phyloP scores from a whole-genome alignment of 2,888 invertebrate species.

The Ormyrus nitidulus region DNA sequence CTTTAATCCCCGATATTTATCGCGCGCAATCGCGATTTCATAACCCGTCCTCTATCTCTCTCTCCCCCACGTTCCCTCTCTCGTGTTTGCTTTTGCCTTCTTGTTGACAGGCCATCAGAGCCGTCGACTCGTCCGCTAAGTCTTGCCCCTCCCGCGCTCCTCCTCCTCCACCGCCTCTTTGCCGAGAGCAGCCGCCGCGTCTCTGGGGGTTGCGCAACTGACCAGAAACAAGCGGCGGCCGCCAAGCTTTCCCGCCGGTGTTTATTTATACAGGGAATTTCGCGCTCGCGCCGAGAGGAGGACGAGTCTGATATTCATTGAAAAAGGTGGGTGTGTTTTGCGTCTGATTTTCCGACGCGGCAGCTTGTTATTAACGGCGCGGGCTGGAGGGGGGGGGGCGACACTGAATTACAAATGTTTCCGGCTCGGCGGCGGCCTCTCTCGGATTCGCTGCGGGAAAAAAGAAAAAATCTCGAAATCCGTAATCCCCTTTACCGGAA shows the following conservation, averaged over 20 bases:
- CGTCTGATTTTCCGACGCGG: too few relatives aligned
- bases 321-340: background rate
- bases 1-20: too few relatives aligned
- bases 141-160: background rate
- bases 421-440: background rate
- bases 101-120: conserved; percentile 23
- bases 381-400: too few relatives aligned
- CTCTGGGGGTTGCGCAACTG: conserved; percentile 3
- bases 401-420: background rate
- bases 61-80: conserved; percentile 33
- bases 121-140: background rate
- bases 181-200: conserved; percentile 1
- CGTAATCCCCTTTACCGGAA: background rate
- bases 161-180: conserved; percentile 1
- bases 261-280: conserved; percentile 10
- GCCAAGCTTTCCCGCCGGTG: too few relatives aligned
- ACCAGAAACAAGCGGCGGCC: background rate
- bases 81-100: conserved; percentile 10
- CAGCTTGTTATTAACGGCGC: too few relatives aligned
- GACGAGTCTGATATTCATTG: too few relatives aligned
- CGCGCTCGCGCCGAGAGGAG: background rate
- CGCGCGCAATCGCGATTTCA: too few relatives aligned
- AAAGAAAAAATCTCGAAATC: background rate
- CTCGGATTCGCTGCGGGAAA: background rate
- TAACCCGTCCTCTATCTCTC: background rate